These are phyloP conservation scores for Callospermophilus lateralis DNA, from an alignment of 2,113 vertebrate species.

Conservation along the genomic window DNA sequence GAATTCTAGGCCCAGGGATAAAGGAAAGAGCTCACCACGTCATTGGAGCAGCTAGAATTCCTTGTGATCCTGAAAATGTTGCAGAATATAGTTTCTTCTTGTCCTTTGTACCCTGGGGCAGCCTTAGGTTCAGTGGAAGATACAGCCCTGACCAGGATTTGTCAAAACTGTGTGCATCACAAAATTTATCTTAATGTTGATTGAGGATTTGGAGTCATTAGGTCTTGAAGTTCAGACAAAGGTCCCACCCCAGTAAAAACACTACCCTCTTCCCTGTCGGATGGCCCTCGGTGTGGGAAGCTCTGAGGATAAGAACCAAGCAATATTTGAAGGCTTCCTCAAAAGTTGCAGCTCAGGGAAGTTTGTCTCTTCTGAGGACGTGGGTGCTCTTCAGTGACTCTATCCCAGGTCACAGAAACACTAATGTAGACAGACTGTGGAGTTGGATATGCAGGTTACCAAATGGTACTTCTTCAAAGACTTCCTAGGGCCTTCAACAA, in stretches of 20 bases:
- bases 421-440: background rate
- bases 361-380: background rate
- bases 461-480: background rate
- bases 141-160: too few relatives aligned
- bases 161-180: background rate
- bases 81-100: background rate
- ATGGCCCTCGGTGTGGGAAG: too few relatives aligned
- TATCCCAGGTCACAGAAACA: background rate
- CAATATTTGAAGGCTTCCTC: background rate
- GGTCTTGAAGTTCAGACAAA: background rate
- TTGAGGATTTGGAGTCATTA: background rate
- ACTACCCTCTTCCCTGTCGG: background rate
- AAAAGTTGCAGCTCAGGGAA: background rate
- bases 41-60: background rate
- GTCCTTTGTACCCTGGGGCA: background rate
- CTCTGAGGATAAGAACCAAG: fast-evolving
- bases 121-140: background rate
- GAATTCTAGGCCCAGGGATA: background rate
- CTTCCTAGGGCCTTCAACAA: background rate
- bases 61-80: background rate
- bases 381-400: background rate
- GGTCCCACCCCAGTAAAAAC: background rate
- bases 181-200: background rate
- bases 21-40: too few relatives aligned
- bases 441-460: background rate